These are phyloP conservation scores for Pristionchus pacificus DNA, from an alignment of 1,140 invertebrate genomes.

Conservation along the genomic window DNA sequence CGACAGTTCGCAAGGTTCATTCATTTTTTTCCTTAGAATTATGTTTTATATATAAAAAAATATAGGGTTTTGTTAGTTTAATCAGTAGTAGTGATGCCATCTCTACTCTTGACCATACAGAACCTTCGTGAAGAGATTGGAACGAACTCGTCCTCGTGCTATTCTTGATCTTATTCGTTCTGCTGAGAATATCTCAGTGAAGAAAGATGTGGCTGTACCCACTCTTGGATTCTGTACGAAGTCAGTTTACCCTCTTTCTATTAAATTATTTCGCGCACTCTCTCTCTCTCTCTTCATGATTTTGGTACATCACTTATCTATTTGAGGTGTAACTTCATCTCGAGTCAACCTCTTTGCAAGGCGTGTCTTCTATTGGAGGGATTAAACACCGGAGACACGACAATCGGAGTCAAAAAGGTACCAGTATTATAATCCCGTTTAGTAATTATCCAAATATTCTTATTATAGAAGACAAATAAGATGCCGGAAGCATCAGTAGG, in stretches of 20 bases:
- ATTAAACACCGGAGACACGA: conserved; percentile 64
- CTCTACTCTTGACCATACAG: conserved; percentile 64
- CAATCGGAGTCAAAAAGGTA: conserved; percentile 32
- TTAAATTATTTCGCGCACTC: neutral
- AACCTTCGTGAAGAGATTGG: conserved; percentile 88
- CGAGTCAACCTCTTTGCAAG: conserved; percentile 91
- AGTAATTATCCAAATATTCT: too few relatives aligned
- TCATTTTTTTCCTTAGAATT: conserved; percentile 1
- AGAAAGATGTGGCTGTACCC: conserved; percentile 76
- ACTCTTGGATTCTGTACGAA: conserved; percentile 24
- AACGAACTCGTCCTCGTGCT: conserved; percentile 82
- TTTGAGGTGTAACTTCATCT: conserved; percentile 90
- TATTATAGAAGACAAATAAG: too few relatives aligned
- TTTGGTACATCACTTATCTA: conserved; percentile 19
- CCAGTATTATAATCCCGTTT: too few relatives aligned
- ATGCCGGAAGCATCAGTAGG: neutral
- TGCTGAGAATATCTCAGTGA: conserved; percentile 80
- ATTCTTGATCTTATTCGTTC: conserved; percentile 94
- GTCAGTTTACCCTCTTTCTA: conserved; percentile 13
- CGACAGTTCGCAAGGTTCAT: conserved; percentile 50
- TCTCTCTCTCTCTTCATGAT: neutral
- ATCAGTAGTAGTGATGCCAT: neutral
- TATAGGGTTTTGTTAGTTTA: conserved; percentile 15
- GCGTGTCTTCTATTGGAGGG: conserved; percentile 92
- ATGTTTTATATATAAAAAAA: conserved; percentile 7